phyloP scores from a whole-genome alignment of 2,113 vertebrate species.

The Ammodramus savannarum region DNA sequence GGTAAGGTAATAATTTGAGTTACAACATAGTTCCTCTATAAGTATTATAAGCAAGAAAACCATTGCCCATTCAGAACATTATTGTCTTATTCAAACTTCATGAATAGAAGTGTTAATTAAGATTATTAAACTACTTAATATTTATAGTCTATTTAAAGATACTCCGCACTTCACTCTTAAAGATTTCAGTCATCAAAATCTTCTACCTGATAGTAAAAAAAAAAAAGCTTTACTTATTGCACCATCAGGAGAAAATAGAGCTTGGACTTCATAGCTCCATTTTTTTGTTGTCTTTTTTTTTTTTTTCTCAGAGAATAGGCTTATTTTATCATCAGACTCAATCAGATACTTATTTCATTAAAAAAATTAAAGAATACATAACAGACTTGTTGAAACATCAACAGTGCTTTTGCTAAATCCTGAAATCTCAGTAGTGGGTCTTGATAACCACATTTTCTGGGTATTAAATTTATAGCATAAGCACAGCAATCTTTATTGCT shows the following conservation, averaged over 20 bases:
- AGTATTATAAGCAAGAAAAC: neutral
- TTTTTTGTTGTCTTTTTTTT: neutral
- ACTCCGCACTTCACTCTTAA: neutral
- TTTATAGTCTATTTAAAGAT: neutral
- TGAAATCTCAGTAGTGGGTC: neutral
- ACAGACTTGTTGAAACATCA: neutral
- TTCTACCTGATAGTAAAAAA: neutral
- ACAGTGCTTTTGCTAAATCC: neutral
- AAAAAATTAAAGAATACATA: neutral
- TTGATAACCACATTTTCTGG: neutral
- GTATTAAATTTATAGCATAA: neutral
- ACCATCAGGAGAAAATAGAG: neutral
- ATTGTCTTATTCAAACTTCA: neutral
- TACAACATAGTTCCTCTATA: neutral
- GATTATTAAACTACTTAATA: neutral
- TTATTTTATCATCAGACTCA: neutral
- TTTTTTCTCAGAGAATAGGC: neutral
- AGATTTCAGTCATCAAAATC: neutral
- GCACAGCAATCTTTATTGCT: neutral
- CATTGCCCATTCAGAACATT: neutral
- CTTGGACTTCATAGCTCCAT: neutral
- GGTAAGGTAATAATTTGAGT: neutral
- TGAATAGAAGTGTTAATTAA: neutral
- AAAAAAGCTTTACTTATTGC: accelerated
- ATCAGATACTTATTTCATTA: neutral